Percentiles rank a stretch among this genome's conserved stretches.
phyloP scores from a whole-genome alignment of 2,797 vertebrate species.

The Glyptemys insculpta region DNA sequence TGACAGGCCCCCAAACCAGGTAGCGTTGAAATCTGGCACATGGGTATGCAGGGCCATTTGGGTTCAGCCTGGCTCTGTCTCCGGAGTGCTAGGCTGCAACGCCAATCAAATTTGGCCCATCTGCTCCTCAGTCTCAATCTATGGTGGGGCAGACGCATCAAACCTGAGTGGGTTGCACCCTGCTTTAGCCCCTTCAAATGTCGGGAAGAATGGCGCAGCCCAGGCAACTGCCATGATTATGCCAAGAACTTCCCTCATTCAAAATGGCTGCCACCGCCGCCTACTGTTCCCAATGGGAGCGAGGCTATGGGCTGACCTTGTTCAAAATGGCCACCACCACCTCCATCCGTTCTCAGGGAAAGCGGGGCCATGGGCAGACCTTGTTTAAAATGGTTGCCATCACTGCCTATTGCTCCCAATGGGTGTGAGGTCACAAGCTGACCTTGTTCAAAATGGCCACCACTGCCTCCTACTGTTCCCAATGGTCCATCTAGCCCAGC shows the following conservation, averaged over 20 bases:
- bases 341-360: background rate
- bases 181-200: too few species aligned
- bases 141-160: too few species aligned
- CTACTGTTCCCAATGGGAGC: background rate
- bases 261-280: background rate
- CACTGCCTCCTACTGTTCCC: too few species aligned
- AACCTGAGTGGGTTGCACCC: too few species aligned
- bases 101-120: background rate
- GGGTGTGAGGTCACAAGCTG: too few species aligned
- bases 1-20: background rate
- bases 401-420: too few species aligned
- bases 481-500: too few species aligned
- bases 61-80: background rate
- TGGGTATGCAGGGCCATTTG: background rate
- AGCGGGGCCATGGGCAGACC: background rate
- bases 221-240: too few species aligned
- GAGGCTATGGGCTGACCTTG: too few species aligned
- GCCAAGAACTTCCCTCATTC: background rate
- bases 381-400: background rate
- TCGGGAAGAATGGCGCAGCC: too few species aligned
- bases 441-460: too few species aligned
- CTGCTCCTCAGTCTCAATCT: background rate
- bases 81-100: background rate
- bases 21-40: background rate
- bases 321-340: too few species aligned